Conservation (phyloP, 2,888 invertebrate species). For the Lysandra coridon region DNA sequence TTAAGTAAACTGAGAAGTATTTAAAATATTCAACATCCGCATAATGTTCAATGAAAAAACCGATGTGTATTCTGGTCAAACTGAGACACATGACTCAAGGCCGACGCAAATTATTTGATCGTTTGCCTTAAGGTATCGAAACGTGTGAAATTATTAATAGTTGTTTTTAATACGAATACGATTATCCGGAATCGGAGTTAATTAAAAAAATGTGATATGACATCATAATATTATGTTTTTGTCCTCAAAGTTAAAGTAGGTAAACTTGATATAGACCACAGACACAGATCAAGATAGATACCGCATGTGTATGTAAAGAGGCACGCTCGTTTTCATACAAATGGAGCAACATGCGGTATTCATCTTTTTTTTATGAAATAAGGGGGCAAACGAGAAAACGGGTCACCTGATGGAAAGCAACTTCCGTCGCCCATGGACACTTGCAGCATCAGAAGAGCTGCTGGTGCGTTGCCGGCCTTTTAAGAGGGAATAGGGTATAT, state of each 20-base stretch:
- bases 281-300: too few relatives aligned
- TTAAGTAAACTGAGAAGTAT: slow-evolving; percentile 23
- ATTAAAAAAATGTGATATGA: background rate
- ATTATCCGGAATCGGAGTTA: background rate
- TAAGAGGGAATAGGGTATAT: too few relatives aligned
- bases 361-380: too few relatives aligned
- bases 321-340: too few relatives aligned
- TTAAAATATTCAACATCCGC: slow-evolving; percentile 27
- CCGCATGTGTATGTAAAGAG: too few relatives aligned
- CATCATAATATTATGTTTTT: background rate
- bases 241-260: background rate
- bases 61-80: slow-evolving; percentile 8
- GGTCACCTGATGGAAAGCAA: too few relatives aligned
- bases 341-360: too few relatives aligned
- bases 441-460: too few relatives aligned
- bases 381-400: too few relatives aligned
- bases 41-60: slow-evolving; percentile 11
- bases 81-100: slow-evolving; percentile 15
- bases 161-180: background rate
- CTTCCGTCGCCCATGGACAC: too few relatives aligned
- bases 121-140: background rate
- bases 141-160: slow-evolving; percentile 18
- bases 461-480: too few relatives aligned
- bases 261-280: too few relatives aligned
- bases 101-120: slow-evolving; percentile 15